Conservation (phyloP, 2,888 invertebrate genomes). For the Piscicola geometra region DNA sequence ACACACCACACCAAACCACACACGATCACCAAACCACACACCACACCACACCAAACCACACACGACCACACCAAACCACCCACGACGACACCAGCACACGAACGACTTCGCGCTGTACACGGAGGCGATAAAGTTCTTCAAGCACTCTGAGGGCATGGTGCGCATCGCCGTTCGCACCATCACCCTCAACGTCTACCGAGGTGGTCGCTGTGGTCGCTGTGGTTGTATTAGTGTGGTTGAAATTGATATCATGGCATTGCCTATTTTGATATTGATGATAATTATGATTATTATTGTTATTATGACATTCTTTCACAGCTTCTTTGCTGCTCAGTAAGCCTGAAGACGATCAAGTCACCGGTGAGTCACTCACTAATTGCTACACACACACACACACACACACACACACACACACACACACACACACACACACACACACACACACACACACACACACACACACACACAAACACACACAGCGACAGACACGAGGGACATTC, state of each 20-base stretch:
- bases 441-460: constrained; percentile 5
- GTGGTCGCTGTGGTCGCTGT: constrained; percentile 46
- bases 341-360: not conserved
- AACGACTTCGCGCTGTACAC: constrained; percentile 98
- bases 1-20: no score
- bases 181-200: constrained; percentile 85
- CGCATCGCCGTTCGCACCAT: constrained; percentile 95
- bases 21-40: no score
- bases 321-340: not conserved
- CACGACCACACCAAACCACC: no score
- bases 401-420: constrained; percentile 56
- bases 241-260: not conserved
- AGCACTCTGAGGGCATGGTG: constrained; percentile 97
- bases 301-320: not conserved
- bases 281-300: not conserved
- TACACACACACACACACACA: constrained; percentile 22
- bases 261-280: not conserved
- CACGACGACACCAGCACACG: constrained; percentile 61
- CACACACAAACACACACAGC: constrained; percentile 47
- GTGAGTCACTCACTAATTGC: not conserved
- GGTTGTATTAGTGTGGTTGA: not conserved
- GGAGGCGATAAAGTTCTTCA: constrained; percentile 98
- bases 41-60: no score
- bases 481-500: constrained; percentile 87
- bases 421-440: constrained; percentile 23